phyloP scores from a whole-genome alignment of 2,888 invertebrate species.

The Zootermopsis nevadensis region DNA sequence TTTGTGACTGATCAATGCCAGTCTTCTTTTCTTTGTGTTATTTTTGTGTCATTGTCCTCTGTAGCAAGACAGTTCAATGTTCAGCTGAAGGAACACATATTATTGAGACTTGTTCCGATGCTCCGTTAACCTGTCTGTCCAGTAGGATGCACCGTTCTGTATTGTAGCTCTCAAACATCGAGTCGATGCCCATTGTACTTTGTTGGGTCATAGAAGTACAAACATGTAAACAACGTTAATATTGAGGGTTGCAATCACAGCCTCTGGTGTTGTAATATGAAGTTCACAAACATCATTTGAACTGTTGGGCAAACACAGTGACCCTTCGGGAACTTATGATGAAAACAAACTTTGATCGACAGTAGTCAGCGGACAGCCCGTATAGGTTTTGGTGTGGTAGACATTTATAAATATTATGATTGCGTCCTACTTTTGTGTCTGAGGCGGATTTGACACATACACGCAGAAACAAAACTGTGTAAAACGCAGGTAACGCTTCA shows the following conservation, averaged over 20 bases:
- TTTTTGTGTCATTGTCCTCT: too few relatives aligned
- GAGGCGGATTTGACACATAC: not conserved
- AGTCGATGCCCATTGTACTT: slow-evolving; percentile 1
- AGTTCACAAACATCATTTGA: slow-evolving; percentile 31
- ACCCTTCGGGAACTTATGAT: slow-evolving; percentile 9
- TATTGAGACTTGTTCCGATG: too few relatives aligned
- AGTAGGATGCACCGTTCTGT: too few relatives aligned
- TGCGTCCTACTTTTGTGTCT: not conserved
- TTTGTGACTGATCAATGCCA: too few relatives aligned
- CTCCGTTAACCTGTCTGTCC: too few relatives aligned
- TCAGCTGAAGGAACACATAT: too few relatives aligned
- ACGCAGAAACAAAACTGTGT: too few relatives aligned
- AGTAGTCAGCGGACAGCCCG: not conserved
- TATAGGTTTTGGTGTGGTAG: not conserved
- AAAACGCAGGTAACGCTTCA: too few relatives aligned
- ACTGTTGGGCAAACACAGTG: slow-evolving; percentile 6
- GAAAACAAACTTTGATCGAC: slow-evolving; percentile 16
- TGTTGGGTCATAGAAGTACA: not conserved
- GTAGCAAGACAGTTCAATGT: too few relatives aligned
- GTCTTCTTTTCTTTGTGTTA: too few relatives aligned
- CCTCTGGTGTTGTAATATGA: slow-evolving; percentile 24
- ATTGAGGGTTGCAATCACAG: not conserved
- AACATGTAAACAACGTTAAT: slow-evolving; percentile 15
- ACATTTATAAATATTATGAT: not conserved
- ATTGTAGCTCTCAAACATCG: not conserved